Base-by-base conservation (phyloP, 2,797 vertebrate species). In the Intellagama lesueurii region DNA sequence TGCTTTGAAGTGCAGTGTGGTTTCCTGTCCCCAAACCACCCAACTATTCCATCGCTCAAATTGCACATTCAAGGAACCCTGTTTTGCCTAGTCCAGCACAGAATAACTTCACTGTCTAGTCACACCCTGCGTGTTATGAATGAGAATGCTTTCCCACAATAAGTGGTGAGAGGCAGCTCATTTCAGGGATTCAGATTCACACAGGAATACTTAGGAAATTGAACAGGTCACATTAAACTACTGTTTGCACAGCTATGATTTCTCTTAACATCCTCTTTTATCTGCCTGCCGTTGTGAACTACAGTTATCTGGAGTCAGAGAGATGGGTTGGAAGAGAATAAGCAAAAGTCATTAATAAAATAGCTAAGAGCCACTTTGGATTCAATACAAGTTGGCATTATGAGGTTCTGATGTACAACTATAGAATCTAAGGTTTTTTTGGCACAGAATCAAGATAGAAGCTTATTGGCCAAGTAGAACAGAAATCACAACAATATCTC, bases 311-410 rank as follows among this genome's bases (percentile, higher is more conserved):
- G 87, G 72, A 28, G 11, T 83, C 89, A 89, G 93, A 90, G 80
- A 94, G 81, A 77, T 78, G 91, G 90, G 17, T 32, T 32, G 40
- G n/a, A 35, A 19, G 40, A 85, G 83, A 85, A 64, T 93, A 94
- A 90, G 75, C 49, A 95, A 91, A 91, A 92, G 81, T 92, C 89
- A 94, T 95, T 96, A 94, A 95, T 91, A 95, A 95, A 94, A 85
- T 90, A 93, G 91, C 85, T 92, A 81, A 87, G 44, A 87, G 40
- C 86, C 83, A 69, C 87, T 95, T 96, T 91, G 94, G 94, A 95
- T 96, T 95, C 92, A 95, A 69, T 86, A 90, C 70, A 1, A 91
- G 89, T 81, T 87, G 81, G 86, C 81, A 91, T 56, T 93, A 12
- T 77, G 72, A 91, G 94, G 91, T 86, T 88, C 89, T 92, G 91